Evolutionary conservation across 2,113 vertebrate species (phyloP), one percentile per base, ranked within the genome.

Genomic region (Sakesphorus luctuosus): DNA sequence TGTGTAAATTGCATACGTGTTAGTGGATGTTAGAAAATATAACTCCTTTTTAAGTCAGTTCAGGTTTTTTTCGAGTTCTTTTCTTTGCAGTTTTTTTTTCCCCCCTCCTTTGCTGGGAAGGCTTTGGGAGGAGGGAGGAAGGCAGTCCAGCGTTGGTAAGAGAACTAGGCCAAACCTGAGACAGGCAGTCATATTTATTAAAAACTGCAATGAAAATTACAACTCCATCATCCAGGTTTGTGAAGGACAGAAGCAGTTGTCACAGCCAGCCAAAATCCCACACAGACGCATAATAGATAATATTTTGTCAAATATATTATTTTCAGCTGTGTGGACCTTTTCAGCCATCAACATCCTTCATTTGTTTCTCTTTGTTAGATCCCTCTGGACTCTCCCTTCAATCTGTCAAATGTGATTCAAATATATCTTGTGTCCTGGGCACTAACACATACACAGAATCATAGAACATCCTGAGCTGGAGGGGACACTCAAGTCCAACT

Each of bases 181-280:
- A n/a, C n/a, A n/a, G n/a, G n/a, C n/a, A n/a, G n/a, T n/a, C 55
- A 23, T 38, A 67, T 91, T 83, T 96, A 85, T 93, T 92, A 91
- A 56, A 53, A 82, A 76, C 11, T 14, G 40, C 69, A 66, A 38
- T 43, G 49, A 87, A 97, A 95, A 69, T 59, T 71, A 89, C 91
- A 90, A 77, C 38, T 86, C 82, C 56, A 47, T 87, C 74, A 38
- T 17, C 53, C 46, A 76, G 33, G 12, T 79, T 87, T 65, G n/a
- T 50, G 78, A 76, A 95, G 87, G 91, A 69, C 74, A 80, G 78
- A 62, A 91, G 46, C 1, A 33, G 46, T 18, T 96, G 82, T 87
- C 85, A 87, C 58, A 90, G 58, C 11, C 61, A 88, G 72, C 7
- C 43, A 21, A 49, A 90, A 55, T 26, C 67, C 5, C 1, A 87